Base-by-base conservation (phyloP, 30 jellyfish, hydroid and myxozoan species). In the Catostylus mosaicus region DNA sequence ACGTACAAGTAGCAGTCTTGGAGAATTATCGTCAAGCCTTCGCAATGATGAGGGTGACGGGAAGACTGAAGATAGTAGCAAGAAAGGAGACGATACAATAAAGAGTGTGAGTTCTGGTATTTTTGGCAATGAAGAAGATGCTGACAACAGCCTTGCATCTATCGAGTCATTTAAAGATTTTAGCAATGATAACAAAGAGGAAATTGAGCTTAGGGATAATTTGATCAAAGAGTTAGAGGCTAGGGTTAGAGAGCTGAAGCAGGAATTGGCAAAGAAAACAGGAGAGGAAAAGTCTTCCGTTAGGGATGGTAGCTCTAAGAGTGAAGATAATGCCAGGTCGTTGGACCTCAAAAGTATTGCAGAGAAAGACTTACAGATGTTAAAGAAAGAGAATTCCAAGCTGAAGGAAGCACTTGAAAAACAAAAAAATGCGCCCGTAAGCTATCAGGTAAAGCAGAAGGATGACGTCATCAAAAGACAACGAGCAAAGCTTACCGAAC, bases 171-270 rank as follows among this genome's bases (percentile, higher is more conserved):
- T 51, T n/a, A 75, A 81, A 51, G 74, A 37, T 23, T 32, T 74
- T 36, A 47, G 76, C 51, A 65, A 79, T 9, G 81, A 68, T n/a
- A 73, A 52, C 38, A 64, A 45, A 26, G 62, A 59, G 61, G 88
- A 77, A 9, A 84, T 83, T 36, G 97, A 89, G 47, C 63, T 73
- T 1, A 67, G 88, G 36, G 91, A 73, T 40, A 77, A 77, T 34
- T 74, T 83, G 77, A 77, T 76, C 4, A 91, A 83, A 52, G 97
- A 90, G 59, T 52, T 90, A 38, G 90, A 82, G 79, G 56, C 64
- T 33, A 89, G 91, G 30, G 68, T 73, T 26, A 78, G 77, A 27
- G 89, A 81, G 14, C 47, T 82, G 0, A 77, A 83, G 52, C 65
- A 9, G 1, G 88, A 75, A 33, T 40, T 82, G 56, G 29, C 78